Percentiles rank a stretch among this genome's conserved stretches.
phyloP scores from a whole-genome alignment of 2,797 vertebrate genomes.

The Denticeps clupeoides region DNA sequence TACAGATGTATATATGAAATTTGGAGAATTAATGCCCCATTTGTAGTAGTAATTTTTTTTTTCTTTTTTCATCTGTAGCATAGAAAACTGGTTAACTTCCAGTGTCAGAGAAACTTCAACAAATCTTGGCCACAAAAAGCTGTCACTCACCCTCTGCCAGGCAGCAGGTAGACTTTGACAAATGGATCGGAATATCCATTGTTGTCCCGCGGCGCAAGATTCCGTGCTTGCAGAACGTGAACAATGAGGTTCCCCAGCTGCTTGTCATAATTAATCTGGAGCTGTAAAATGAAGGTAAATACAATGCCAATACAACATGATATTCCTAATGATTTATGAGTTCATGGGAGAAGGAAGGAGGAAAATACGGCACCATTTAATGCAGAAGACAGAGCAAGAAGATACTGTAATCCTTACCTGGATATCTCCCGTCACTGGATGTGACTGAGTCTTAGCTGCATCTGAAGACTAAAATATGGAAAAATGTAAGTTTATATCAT shows the following conservation, averaged over 20 bases:
- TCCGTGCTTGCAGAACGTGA: constrained; percentile 94
- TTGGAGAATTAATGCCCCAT: too few species aligned
- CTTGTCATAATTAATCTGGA: constrained; percentile 97
- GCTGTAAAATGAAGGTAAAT: constrained; percentile 52
- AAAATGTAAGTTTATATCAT: constrained; percentile 14
- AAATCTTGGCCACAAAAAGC: too few species aligned
- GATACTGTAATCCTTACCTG: constrained; percentile 71
- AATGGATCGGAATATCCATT: constrained; percentile 95
- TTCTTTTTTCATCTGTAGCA: too few species aligned
- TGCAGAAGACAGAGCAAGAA: not conserved
- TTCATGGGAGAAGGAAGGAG: too few species aligned
- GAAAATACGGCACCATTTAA: too few species aligned
- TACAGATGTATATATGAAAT: too few species aligned
- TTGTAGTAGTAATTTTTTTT: too few species aligned
- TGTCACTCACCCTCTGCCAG: constrained; percentile 94
- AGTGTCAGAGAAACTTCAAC: too few species aligned
- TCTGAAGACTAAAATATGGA: constrained; percentile 69
- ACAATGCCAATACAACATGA: not conserved
- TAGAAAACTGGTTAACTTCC: too few species aligned
- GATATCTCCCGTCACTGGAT: constrained; percentile 92
- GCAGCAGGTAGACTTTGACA: constrained; percentile 96
- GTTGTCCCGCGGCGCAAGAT: constrained; percentile 83
- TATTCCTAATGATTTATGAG: too few species aligned
- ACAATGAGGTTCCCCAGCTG: constrained; percentile 94
- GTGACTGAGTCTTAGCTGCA: constrained; percentile 64